A percentile compares a stretch with the other conserved stretches of the same genome.
phyloP scores from a whole-genome alignment of 2,888 invertebrate species.

The Girardia tigrina region DNA sequence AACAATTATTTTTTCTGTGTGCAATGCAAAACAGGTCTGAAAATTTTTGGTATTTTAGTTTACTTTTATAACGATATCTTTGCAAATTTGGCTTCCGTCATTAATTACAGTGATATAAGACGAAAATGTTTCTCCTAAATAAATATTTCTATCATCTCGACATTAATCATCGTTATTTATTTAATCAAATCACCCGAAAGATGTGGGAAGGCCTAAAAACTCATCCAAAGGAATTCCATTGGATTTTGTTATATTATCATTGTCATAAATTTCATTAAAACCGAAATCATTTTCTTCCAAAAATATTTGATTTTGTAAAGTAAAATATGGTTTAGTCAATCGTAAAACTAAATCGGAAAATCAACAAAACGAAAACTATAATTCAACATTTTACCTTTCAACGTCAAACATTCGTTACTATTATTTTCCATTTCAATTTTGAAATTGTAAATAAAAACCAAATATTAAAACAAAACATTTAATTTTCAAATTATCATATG shows the following conservation, averaged over 20 bases:
- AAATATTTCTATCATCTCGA: background rate
- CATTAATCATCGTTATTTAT: background rate
- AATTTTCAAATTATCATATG: background rate
- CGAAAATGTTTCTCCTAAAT: background rate
- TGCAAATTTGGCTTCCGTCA: background rate
- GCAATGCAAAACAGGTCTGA: background rate
- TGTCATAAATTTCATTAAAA: conserved; percentile 14
- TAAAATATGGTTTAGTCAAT: conserved; percentile 1
- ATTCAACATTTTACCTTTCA: background rate
- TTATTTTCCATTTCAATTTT: background rate
- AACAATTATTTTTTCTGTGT: too few relatives aligned
- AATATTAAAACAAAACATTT: background rate
- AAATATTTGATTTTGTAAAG: conserved; percentile 10
- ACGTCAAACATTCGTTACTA: background rate
- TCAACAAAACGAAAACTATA: background rate
- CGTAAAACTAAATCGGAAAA: background rate
- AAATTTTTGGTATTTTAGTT: background rate
- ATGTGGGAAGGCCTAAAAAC: background rate
- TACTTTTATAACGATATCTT: conserved; percentile 2
- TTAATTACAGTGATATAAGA: background rate
- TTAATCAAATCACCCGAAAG: background rate
- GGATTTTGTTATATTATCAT: background rate
- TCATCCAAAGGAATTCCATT: background rate
- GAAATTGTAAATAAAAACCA: background rate
- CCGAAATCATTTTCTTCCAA: conserved; percentile 17